A percentile compares a stretch with the other conserved stretches of the same genome.
phyloP scores from a whole-genome alignment of 2,888 invertebrate genomes.

The Tridacna gigas region DNA sequence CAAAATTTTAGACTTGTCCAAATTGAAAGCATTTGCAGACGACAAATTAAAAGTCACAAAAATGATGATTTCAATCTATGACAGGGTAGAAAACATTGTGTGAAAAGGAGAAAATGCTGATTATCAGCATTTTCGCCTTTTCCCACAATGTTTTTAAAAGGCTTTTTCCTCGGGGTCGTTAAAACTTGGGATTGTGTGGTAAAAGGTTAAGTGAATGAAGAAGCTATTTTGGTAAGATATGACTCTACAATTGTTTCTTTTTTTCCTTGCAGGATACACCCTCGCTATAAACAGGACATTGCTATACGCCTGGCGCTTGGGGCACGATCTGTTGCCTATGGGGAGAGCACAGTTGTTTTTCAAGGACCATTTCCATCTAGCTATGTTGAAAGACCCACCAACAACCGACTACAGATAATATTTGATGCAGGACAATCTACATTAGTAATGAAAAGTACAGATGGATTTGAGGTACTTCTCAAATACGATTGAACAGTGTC shows the following conservation, averaged over 20 bases:
- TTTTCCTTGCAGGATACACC: conserved; percentile 71
- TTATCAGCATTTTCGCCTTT: no score
- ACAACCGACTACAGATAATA: conserved; percentile 46
- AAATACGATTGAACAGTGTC: not conserved
- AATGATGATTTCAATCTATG: no score
- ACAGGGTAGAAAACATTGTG: no score
- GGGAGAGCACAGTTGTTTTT: conserved; percentile 64
- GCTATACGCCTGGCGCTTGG: conserved; percentile 75
- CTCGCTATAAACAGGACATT: conserved; percentile 77
- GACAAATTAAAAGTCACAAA: no score
- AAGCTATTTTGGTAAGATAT: no score
- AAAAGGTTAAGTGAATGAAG: no score
- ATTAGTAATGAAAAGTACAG: not conserved
- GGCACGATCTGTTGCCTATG: conserved; percentile 78
- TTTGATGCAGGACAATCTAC: conserved; percentile 57
- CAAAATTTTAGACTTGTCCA: no score
- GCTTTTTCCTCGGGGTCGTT: no score
- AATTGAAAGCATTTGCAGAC: no score
- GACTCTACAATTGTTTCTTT: not conserved
- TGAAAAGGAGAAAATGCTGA: no score
- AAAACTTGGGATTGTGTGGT: no score
- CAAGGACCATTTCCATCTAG: conserved; percentile 77
- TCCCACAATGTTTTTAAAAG: no score
- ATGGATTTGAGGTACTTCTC: conserved; percentile 18
- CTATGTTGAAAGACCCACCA: not conserved